phyloP scores from a whole-genome alignment of 2,888 invertebrate species.

The Malachius bipustulatus region DNA sequence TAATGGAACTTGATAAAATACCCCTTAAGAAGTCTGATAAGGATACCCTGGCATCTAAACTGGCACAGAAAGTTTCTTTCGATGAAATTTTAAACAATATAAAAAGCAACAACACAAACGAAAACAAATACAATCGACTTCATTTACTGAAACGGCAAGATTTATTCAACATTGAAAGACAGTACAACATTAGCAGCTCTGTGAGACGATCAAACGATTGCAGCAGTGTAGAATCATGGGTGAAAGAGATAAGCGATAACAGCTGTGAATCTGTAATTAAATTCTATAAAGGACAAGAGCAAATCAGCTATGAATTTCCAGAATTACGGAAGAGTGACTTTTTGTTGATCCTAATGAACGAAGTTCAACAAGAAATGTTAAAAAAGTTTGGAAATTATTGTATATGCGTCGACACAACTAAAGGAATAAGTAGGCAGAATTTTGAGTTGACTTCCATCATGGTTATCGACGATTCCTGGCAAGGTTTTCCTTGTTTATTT shows the following conservation, averaged over 20 bases:
- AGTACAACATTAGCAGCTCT: slow-evolving; percentile 16
- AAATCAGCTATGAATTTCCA: slow-evolving; percentile 10
- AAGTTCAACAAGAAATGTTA: slow-evolving; percentile 19
- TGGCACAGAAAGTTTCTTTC: slow-evolving; percentile 21
- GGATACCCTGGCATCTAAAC: too few relatives aligned
- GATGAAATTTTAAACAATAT: slow-evolving; percentile 17
- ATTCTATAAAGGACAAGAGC: slow-evolving; percentile 19
- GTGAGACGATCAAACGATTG: slow-evolving; percentile 16
- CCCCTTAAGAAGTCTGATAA: too few relatives aligned
- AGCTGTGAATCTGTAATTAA: slow-evolving; percentile 14
- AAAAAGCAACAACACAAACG: slow-evolving; percentile 14
- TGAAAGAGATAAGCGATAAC: slow-evolving; percentile 16
- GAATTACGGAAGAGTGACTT: slow-evolving; percentile 19
- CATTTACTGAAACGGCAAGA: slow-evolving; percentile 23
- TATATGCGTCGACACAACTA: slow-evolving; percentile 21
- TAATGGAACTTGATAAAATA: too few relatives aligned
- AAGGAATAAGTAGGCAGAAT: slow-evolving; percentile 16
- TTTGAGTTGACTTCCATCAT: slow-evolving; percentile 19
- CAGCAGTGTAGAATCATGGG: slow-evolving; percentile 19
- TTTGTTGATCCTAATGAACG: slow-evolving; percentile 20
- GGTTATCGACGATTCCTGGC: slow-evolving; percentile 17
- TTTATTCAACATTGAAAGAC: slow-evolving; percentile 20
- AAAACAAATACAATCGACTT: slow-evolving; percentile 15
- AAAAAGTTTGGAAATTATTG: slow-evolving; percentile 18
- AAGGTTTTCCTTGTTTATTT: slow-evolving; percentile 21